Conservation (phyloP, 2,888 invertebrate genomes). For the Euclidia mi region DNA sequence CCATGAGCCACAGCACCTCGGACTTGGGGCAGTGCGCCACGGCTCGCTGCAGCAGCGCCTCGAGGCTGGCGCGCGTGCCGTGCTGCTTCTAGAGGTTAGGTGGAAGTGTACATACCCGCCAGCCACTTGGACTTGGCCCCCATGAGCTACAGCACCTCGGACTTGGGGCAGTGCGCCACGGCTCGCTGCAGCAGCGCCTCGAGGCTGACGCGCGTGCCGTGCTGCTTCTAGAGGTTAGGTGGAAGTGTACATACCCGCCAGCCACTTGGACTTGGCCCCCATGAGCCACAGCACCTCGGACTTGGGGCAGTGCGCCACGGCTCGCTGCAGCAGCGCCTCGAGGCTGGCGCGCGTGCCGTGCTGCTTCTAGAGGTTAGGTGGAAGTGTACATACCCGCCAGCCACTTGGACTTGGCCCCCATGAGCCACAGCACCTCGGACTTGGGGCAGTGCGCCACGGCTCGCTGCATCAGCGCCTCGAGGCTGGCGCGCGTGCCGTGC, state of each 20-base stretch:
- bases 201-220: slow-evolving; percentile 97
- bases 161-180: slow-evolving; percentile 99
- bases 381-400: slow-evolving; percentile 92
- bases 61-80: slow-evolving; percentile 97
- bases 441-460: slow-evolving; percentile 99
- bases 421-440: slow-evolving; percentile 99
- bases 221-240: slow-evolving; percentile 99
- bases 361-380: slow-evolving; percentile 98
- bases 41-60: slow-evolving; percentile 96
- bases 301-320: slow-evolving; percentile 99
- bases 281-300: slow-evolving; percentile 99
- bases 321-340: slow-evolving; percentile 96
- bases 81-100: slow-evolving; percentile 99
- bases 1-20: slow-evolving; percentile 99
- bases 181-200: slow-evolving; percentile 97
- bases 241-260: slow-evolving; percentile 92
- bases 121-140: slow-evolving; percentile 99
- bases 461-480: slow-evolving; percentile 96
- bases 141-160: slow-evolving; percentile 99
- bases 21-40: slow-evolving; percentile 99
- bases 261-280: slow-evolving; percentile 99
- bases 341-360: slow-evolving; percentile 98
- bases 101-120: slow-evolving; percentile 91
- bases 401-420: slow-evolving; percentile 99
- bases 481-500: slow-evolving; percentile 97